Evolutionary conservation across 2,113 vertebrate species (phyloP).

Genomic region (Girardinichthys multiradiatus): DNA sequence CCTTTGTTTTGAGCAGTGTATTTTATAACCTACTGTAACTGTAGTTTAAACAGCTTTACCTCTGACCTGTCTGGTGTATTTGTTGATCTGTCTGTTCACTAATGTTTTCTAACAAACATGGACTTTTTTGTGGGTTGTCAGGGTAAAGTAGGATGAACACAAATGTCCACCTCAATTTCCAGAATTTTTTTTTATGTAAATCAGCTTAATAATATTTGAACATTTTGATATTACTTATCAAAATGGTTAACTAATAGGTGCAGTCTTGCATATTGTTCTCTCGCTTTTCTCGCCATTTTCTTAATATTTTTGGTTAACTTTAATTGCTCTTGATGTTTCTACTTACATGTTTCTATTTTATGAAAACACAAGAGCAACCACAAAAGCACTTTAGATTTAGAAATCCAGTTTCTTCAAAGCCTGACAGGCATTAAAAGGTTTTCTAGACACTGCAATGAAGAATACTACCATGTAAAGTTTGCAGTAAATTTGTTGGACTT

Average conservation of each 20-base stretch:
- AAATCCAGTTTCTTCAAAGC: background rate
- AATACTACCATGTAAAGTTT: background rate
- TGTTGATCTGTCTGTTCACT: too few relatives aligned
- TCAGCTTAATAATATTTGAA: too few relatives aligned
- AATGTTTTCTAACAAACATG: too few relatives aligned
- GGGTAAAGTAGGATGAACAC: too few relatives aligned
- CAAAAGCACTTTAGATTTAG: background rate
- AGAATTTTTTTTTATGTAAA: too few relatives aligned
- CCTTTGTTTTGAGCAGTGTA: too few relatives aligned
- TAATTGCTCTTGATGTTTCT: background rate
- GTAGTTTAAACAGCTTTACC: too few relatives aligned
- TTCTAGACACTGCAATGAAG: conserved; percentile 1
- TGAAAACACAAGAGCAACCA: background rate
- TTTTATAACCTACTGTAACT: too few relatives aligned
- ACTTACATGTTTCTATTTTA: background rate
- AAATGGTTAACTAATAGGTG: background rate
- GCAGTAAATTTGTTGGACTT: background rate
- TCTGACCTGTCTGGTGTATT: too few relatives aligned
- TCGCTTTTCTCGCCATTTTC: background rate
- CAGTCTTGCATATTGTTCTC: background rate
- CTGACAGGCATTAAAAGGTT: conserved; percentile 1
- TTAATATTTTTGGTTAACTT: background rate
- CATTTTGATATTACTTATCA: too few relatives aligned
- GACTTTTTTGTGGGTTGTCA: too few relatives aligned
- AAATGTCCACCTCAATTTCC: too few relatives aligned